phyloP scores from a whole-genome alignment of 2,888 invertebrate genomes.

The Clitarchus hookeri region DNA sequence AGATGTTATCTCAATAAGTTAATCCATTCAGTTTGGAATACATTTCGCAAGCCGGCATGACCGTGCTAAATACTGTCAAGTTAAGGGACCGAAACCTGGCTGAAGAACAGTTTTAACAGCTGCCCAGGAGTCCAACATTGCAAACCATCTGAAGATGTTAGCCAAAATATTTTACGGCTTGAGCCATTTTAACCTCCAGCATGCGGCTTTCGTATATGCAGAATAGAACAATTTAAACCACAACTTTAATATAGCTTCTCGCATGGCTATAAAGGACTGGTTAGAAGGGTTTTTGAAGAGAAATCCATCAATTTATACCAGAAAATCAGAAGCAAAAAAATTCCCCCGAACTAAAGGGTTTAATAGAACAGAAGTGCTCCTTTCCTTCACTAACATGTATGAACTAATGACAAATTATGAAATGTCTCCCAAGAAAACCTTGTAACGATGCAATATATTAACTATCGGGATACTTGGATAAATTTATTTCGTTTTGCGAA shows the following conservation, averaged over 20 bases:
- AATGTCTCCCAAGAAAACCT: not conserved
- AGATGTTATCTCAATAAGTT: not conserved
- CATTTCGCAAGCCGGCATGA: not conserved
- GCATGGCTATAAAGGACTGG: not conserved
- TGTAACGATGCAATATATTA: too few relatives aligned
- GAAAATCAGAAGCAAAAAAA: not conserved
- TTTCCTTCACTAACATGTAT: not conserved
- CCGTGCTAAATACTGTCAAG: not conserved
- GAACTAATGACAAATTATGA: not conserved
- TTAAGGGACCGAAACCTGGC: not conserved
- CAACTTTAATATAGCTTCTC: not conserved
- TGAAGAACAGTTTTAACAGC: not conserved
- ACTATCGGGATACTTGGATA: too few relatives aligned
- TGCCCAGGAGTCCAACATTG: not conserved
- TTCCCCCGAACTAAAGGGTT: not conserved
- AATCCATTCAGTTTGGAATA: not conserved
- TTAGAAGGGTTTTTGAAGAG: not conserved
- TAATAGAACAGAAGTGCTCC: not conserved
- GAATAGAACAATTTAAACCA: not conserved
- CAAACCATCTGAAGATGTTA: not conserved
- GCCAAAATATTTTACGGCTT: not conserved
- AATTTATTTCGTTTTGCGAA: too few relatives aligned
- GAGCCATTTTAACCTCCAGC: not conserved
- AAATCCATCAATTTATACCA: not conserved
- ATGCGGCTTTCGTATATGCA: not conserved